Conservation (phyloP, 2,113 vertebrate genomes). For the Fukomys damarensis region DNA sequence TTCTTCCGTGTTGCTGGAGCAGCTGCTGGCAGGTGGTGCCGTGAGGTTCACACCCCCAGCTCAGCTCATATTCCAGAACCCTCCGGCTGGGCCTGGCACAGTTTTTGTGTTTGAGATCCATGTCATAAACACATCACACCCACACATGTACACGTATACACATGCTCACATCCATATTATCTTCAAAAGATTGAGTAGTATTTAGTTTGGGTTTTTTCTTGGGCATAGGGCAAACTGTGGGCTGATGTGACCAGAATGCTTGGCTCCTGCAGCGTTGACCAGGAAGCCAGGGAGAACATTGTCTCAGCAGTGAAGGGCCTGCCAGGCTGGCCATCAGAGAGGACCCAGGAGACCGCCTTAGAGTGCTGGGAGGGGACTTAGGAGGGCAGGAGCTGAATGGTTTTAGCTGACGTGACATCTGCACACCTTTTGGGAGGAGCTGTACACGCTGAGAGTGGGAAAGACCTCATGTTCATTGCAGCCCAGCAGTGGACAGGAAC, state of each 20-base stretch:
- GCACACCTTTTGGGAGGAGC: neutral
- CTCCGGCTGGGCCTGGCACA: neutral
- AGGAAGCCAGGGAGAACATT: neutral
- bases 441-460: neutral
- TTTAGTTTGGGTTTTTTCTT: neutral
- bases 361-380: neutral
- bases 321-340: neutral
- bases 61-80: neutral
- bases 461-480: neutral
- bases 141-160: neutral
- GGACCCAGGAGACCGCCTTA: neutral
- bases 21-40: neutral
- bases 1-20: neutral
- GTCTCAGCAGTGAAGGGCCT: neutral
- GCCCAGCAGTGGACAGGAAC: neutral
- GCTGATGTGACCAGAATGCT: neutral
- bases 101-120: neutral
- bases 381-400: neutral
- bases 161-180: neutral
- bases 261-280: neutral
- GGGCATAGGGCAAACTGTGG: neutral
- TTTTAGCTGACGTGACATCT: neutral
- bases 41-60: neutral
- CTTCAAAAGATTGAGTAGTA: neutral
- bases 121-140: neutral